These are phyloP conservation scores for Dallia pectoralis DNA, from an alignment of 2,797 vertebrate species.

Conservation along the genomic window DNA sequence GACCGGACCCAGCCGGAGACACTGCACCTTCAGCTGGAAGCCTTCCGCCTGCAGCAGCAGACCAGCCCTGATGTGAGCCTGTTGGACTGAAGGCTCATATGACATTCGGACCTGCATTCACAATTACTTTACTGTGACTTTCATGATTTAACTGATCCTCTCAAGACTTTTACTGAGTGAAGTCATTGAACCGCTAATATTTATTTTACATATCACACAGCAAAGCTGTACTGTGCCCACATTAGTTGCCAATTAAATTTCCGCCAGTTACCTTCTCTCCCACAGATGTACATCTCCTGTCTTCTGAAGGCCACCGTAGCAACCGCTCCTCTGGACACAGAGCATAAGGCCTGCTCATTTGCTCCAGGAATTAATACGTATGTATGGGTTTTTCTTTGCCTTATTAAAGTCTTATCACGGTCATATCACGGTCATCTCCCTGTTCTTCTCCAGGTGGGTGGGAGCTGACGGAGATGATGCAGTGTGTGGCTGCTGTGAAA, in stretches of 20 bases:
- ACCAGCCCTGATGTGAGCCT: conserved; percentile 18
- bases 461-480: conserved; percentile 17
- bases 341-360: conserved; percentile 50
- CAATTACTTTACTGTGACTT: background rate
- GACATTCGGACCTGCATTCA: background rate
- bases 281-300: conserved; percentile 47
- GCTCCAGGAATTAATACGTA: conserved; percentile 7
- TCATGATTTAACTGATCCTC: background rate
- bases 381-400: background rate
- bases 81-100: background rate
- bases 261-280: background rate
- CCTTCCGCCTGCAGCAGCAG: conserved; percentile 22
- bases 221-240: background rate
- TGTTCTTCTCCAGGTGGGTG: conserved; percentile 23
- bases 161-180: background rate
- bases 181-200: background rate
- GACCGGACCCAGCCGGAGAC: conserved; percentile 14
- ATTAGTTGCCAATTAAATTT: background rate
- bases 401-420: background rate
- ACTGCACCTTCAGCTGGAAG: conserved; percentile 21
- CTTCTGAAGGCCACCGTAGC: conserved; percentile 32
- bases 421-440: background rate
- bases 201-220: background rate
- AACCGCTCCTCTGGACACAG: conserved; percentile 12
- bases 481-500: conserved; percentile 32